Conservation (phyloP, 2,888 invertebrate species). For the Anticlea derivata region DNA sequence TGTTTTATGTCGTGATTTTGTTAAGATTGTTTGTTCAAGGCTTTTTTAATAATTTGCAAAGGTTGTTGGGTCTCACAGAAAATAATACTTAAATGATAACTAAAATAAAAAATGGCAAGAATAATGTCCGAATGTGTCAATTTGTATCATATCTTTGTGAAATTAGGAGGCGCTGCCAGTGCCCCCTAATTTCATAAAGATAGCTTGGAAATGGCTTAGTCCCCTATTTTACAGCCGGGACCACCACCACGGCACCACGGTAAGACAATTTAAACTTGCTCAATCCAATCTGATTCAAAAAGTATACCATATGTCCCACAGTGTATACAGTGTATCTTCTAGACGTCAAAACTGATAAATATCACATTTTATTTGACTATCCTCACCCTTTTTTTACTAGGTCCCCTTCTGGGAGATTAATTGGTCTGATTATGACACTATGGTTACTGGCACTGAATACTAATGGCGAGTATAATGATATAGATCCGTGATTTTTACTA, state of each 20-base stretch:
- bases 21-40: slow-evolving; percentile 7
- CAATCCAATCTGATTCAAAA: too few species aligned
- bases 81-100: too few species aligned
- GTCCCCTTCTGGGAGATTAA: slow-evolving; percentile 20
- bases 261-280: too few species aligned
- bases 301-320: too few species aligned
- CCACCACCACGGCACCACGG: too few species aligned
- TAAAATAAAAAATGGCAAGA: too few species aligned
- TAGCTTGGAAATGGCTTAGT: too few species aligned
- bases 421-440: slow-evolving; percentile 30
- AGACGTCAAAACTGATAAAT: slow-evolving; percentile 1
- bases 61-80: not conserved
- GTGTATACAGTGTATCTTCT: not conserved
- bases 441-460: slow-evolving; percentile 23
- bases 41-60: slow-evolving; percentile 13
- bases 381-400: slow-evolving; percentile 16
- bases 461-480: slow-evolving; percentile 4
- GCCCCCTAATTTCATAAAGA: too few species aligned
- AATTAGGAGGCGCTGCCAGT: too few species aligned
- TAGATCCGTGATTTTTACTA: not conserved
- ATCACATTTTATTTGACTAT: slow-evolving; percentile 5
- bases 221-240: too few species aligned
- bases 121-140: too few species aligned
- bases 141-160: too few species aligned
- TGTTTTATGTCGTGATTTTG: slow-evolving; percentile 34